Base-by-base conservation (phyloP, 2,797 vertebrate species). In the Myotis myotis region DNA sequence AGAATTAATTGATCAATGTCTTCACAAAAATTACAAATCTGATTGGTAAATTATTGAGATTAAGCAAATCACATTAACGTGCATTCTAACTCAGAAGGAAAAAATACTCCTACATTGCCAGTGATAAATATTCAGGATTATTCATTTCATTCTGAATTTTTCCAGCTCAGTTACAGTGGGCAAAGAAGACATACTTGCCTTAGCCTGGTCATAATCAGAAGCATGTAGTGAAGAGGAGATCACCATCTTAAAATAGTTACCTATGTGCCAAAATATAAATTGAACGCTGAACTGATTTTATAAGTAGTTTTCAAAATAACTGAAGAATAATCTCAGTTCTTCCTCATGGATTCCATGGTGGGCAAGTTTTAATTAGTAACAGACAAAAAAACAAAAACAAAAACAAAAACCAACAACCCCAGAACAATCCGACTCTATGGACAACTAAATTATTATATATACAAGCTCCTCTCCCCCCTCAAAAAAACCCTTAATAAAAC, bases 181-280 rank as follows among this genome's bases (percentile, higher is more conserved):
- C 83, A 83, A 91, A 97, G 94, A 60, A 88, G 97, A 91, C 55
- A 92, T 66, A 93, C 36, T 94, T 93, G 92, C 95, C 96, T 91
- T 53, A 93, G 93, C 44, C 85, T 95, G 81, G 95, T 79, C 97
- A 95, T 74, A 97, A 76, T 55, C 90, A 95, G 83, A 91, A 91
- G 66, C 13, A 85, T 1, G 25, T 25, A 75, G 44, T 90, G 89
- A 89, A 81, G 79, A 94, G 85, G 47, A 96, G 74, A 44, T 57
- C 94, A 78, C 74, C 92, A 33, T 79, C 94, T 96, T 75, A 94
- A 80, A 82, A 94, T 38, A 83, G 87, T 95, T 86, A 97, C 71
- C 95, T 94, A 84, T 4, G 20, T 51, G 82, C 85, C 93, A 97
- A 97, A 97, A 97, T 8, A 97, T 11, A 96, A 95, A 95, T 10